Percentiles rank a stretch among this genome's conserved stretches.
These are phyloP conservation scores for Elgonia sp. DNA, from an alignment of 2,888 invertebrate species.

Conservation along the genomic window DNA sequence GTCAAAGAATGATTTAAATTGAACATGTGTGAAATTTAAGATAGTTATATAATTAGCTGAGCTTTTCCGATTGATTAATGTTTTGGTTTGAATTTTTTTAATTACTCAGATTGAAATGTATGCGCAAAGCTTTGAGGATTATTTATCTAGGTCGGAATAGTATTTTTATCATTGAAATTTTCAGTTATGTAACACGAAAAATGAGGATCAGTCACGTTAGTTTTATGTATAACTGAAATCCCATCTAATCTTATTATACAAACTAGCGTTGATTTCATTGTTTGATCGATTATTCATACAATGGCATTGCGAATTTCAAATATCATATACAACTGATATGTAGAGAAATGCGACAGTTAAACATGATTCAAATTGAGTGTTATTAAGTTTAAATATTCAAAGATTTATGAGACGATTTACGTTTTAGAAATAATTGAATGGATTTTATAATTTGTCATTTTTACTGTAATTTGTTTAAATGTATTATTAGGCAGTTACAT, in stretches of 20 bases:
- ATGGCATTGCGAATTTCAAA: neutral
- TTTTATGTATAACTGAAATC: slow-evolving; percentile 31
- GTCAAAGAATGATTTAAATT: slow-evolving; percentile 5
- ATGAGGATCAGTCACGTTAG: slow-evolving; percentile 69
- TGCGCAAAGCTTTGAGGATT: neutral
- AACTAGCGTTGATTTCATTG: slow-evolving; percentile 51
- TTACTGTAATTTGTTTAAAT: too few relatives aligned
- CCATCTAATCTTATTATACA: slow-evolving; percentile 41
- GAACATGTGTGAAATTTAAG: neutral
- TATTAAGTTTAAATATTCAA: too few relatives aligned
- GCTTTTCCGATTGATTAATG: neutral
- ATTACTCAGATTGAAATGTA: neutral
- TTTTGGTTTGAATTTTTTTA: neutral
- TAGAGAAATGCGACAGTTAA: too few relatives aligned
- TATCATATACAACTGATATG: too few relatives aligned
- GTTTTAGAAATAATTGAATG: too few relatives aligned
- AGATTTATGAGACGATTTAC: too few relatives aligned
- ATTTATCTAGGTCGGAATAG: slow-evolving; percentile 27
- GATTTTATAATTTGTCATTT: too few relatives aligned
- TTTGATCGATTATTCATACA: slow-evolving; percentile 65
- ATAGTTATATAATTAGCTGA: slow-evolving; percentile 3
- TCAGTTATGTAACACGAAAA: slow-evolving; percentile 55
- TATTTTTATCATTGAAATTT: slow-evolving; percentile 52
- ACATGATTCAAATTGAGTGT: too few relatives aligned
- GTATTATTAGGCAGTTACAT: too few relatives aligned